Evolutionary conservation across 2,797 vertebrate genomes (phyloP), one percentile per base, ranked within the genome.

Genomic region (Gallinago nigripennis): DNA sequence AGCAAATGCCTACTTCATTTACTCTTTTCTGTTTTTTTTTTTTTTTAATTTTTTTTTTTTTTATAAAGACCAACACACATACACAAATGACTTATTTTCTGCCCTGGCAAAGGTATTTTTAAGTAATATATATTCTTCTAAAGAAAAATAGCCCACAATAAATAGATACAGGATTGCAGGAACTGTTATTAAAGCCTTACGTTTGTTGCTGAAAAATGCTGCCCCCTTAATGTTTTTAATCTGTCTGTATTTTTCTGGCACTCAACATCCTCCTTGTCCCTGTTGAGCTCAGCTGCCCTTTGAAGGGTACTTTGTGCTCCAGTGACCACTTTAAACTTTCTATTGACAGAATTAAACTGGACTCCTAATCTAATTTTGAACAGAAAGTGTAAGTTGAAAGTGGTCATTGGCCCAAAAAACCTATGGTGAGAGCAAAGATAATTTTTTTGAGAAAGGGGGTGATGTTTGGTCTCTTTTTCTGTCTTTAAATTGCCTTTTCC

Each of bases 321-420:
- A 91, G 58, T 92, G 86, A 91, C 71, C 45, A 78, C 94, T 95
- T 96, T 87, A 93, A 92, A 93, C 68, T 94, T 84, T 70, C 79
- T 76, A 66, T 57, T 94, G 86, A 91, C 58, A 90, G 72, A 95
- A 88, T 83, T 86, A 92, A 90, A 51, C 75, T 80, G 68, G 35
- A 77, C 39, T 82, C 70, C n/a, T 73, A 75, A 92, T 89, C 89
- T 82, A 69, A 82, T 75, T 85, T 91, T 82, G 71, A 87, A 54
- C 28, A 76, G 82, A 94, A 95, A 92, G 53, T 93, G 79, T 1
- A 2, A 96, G 82, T 77, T 96, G 84, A 96, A 96, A 95, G 92
- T 81, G 91, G 37, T 82, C 88, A 80, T 23, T 96, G 83, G 93
- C 83, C 79, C 73, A 91, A 92, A 94, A 94, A 94, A 86, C 23